Base-by-base conservation (phyloP, 2,113 vertebrate species). In the Salvelinus alpinus region DNA sequence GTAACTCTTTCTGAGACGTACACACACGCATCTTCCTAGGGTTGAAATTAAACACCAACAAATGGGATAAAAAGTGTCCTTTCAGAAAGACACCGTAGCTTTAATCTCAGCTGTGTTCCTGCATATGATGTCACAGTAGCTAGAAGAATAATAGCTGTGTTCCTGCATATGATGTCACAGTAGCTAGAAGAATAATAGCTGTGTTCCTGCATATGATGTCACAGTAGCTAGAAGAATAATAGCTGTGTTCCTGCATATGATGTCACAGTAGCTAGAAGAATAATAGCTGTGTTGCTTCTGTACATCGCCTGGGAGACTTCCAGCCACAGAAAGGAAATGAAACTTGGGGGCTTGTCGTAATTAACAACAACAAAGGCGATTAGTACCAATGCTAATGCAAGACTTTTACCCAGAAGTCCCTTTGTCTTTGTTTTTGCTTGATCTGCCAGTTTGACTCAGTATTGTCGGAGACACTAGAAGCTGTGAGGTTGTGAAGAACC, bases 401-500 rank as follows among this genome's bases (percentile, higher is more conserved):
- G 85, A 85, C 73, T 93, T 92, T 93, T 93, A 74, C 9, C 38
- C 89, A 89, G 91, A 95, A 94, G 93, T 94, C n/a, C 9, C 4
- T 24, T 62, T 22, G 18, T 62, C 59, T 2, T 4, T 9, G 3
- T 62, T 85, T 78, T 93, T 91, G 90, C 94, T 94, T 94, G 93
- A 87, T 87, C 84, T 86, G 82, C 90, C 84, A 88, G 81, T 88
- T 91, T 87, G 87, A 84, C 74, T 22, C 7, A n/a, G 88, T 90
- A 88, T 88, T 89, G 88, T 90, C 88, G 8, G 38, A 88, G 94
- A 94, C 95, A 94, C 92, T 92, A 87, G 91, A 90, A 90, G 93
- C 91, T 90, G 92, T 94, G 93, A 89, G 91, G 87, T 86, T 89
- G 89, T 91, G 93, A 93, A 93, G 94, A 94, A 94, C 91, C 92